These are phyloP conservation scores for Coecobrya sp. DNA, from an alignment of 2,888 invertebrate genomes.

Conservation along the genomic window DNA sequence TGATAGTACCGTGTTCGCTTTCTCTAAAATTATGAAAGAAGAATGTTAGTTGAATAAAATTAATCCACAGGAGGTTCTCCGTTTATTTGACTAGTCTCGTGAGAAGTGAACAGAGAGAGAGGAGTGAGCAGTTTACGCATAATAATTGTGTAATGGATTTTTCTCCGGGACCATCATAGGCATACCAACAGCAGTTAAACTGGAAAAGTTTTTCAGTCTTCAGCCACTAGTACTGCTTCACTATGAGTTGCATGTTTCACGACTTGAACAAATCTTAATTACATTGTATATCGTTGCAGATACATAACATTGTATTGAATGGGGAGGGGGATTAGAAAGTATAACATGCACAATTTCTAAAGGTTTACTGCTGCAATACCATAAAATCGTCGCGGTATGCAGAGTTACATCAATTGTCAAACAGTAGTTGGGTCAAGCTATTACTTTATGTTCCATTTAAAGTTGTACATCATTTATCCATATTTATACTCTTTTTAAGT, in stretches of 20 bases:
- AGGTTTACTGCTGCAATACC: neutral
- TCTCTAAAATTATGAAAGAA: slow-evolving; percentile 8
- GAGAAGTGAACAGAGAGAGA: no score
- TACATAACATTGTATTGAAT: neutral
- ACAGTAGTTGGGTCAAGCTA: neutral
- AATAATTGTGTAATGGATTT: slow-evolving; percentile 23
- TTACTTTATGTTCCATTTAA: slow-evolving; percentile 22
- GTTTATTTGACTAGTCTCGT: neutral
- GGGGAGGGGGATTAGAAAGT: neutral
- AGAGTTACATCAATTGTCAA: neutral
- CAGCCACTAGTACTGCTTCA: neutral
- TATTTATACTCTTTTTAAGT: no score
- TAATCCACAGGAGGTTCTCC: slow-evolving; percentile 34
- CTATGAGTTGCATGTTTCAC: slow-evolving; percentile 16
- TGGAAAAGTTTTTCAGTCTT: neutral
- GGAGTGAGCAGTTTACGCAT: neutral
- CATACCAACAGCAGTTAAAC: neutral
- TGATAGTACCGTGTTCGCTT: neutral
- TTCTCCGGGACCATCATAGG: slow-evolving; percentile 5
- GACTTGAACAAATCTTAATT: slow-evolving; percentile 30
- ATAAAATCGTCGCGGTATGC: no score
- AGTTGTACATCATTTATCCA: no score
- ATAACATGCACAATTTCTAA: neutral
- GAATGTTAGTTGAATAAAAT: slow-evolving; percentile 54
- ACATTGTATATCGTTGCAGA: no score